Evolutionary conservation across 2,888 invertebrate genomes (phyloP).

Genomic region (Pollenia angustigena): DNA sequence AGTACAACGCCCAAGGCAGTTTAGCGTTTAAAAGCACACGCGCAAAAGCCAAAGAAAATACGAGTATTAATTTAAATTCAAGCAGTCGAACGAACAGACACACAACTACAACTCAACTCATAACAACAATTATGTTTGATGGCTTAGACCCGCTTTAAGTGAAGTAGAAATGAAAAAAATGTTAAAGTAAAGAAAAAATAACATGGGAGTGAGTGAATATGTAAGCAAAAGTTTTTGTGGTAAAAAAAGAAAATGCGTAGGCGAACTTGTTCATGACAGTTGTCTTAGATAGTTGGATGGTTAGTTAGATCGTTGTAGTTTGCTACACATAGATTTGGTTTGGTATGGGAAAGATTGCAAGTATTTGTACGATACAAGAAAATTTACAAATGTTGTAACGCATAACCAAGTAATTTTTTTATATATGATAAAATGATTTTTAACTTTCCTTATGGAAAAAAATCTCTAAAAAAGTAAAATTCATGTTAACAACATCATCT

Average conservation of each 20-base stretch:
- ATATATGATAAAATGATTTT: slow-evolving; percentile 19
- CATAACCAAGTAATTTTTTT: slow-evolving; percentile 44
- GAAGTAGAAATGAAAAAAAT: slow-evolving; percentile 28
- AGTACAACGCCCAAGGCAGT: slow-evolving; percentile 68
- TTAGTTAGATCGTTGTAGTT: neutral
- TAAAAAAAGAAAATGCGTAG: slow-evolving; percentile 71
- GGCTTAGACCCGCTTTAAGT: slow-evolving; percentile 68
- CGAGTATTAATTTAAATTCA: slow-evolving; percentile 82
- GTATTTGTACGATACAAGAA: slow-evolving; percentile 25
- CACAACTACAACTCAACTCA: slow-evolving; percentile 12
- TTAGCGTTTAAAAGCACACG: slow-evolving; percentile 66
- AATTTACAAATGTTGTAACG: slow-evolving; percentile 69
- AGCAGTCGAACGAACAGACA: slow-evolving; percentile 78
- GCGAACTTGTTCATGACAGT: slow-evolving; percentile 74
- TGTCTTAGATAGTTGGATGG: slow-evolving; percentile 51
- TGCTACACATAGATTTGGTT: slow-evolving; percentile 31
- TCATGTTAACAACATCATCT: slow-evolving; percentile 51
- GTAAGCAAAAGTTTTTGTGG: slow-evolving; percentile 42
- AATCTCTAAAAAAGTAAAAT: slow-evolving; percentile 24
- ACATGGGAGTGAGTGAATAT: slow-evolving; percentile 42
- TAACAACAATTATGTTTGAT: slow-evolving; percentile 67
- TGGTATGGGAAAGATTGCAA: neutral
- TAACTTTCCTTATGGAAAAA: slow-evolving; percentile 27
- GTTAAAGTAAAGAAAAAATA: slow-evolving; percentile 20
- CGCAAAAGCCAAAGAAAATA: slow-evolving; percentile 74